phyloP scores from a whole-genome alignment of 2,888 invertebrate genomes.

The Leptopilina drosophilae region DNA sequence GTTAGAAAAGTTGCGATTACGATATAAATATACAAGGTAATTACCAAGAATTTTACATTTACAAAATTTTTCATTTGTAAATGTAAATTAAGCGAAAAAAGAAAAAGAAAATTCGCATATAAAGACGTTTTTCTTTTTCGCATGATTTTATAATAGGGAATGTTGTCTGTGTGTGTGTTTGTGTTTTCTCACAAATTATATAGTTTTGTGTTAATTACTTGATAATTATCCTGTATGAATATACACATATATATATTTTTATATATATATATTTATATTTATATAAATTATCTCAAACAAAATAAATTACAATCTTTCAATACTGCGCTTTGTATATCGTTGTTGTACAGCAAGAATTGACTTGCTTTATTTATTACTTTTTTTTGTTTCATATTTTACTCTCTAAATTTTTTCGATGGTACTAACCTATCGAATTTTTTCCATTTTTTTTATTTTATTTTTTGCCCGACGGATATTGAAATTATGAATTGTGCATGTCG shows the following conservation, averaged over 20 bases:
- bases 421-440: constrained; percentile 11
- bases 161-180: background rate
- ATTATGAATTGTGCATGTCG: constrained; percentile 16
- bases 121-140: too few relatives aligned
- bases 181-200: background rate
- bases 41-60: constrained; percentile 52
- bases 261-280: constrained; percentile 46
- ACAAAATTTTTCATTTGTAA: constrained; percentile 18
- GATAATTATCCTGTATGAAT: constrained; percentile 17
- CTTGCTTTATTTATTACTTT: constrained; percentile 49
- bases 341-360: constrained; percentile 64
- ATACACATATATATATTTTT: constrained; percentile 3
- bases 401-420: constrained; percentile 38
- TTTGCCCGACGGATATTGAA: constrained; percentile 5
- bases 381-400: background rate
- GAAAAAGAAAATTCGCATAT: background rate
- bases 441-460: background rate
- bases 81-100: constrained; percentile 19
- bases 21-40: constrained; percentile 58
- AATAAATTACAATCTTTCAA: constrained; percentile 76
- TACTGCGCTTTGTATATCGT: constrained; percentile 73
- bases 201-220: background rate
- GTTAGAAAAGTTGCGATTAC: constrained; percentile 62
- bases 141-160: background rate
- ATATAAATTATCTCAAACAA: constrained; percentile 68